Evolutionary conservation across 2,888 invertebrate species (phyloP), one percentile per base, ranked within the genome.

Genomic region (Nebria brevicollis): DNA sequence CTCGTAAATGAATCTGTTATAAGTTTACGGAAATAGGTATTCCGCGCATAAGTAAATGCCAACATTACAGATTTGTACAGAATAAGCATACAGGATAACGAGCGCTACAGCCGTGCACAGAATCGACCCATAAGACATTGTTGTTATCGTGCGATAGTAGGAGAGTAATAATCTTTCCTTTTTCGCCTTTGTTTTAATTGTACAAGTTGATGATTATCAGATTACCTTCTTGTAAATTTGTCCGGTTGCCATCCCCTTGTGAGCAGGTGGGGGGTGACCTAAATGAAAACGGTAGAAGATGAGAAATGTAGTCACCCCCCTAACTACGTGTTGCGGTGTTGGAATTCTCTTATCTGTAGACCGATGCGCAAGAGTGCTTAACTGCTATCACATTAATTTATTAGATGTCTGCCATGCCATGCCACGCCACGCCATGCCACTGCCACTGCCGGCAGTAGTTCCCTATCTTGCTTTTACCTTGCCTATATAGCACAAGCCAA

Each of bases 291-390:
- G 54, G 54, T 54, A 54, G 54, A 54, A 54, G 54, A 54, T 54
- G 54, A 54, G 54, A 54, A 54, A 54, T 54, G 54, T 54, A 54
- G 54, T 54, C 54, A 54, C 54, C 54, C 54, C 43, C 54, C 20
- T 70, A 70, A 34, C 70, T 70, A 70, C 70, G 70, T 70, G 70
- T 70, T 70, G 70, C 70, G 70, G 25, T 70, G 70, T 70, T 70
- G 26, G 26, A 68, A 70, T 34, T 25, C 70, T 70, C 70, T 70
- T 70, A 70, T 70, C 70, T 70, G 25, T 34, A 54, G 54, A 70
- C 70, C 70, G 34, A 20, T 70, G 70, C 34, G 70, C 70, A 70
- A 70, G 70, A 70, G 70, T 70, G 70, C 70, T 70, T 70, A 70
- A 70, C 70, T 70, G 70, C 25, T 70, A 70, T 70, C 70, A 70